Evolutionary conservation across 1,140 invertebrate species (phyloP).

Genomic region (Drosophila leontia): DNA sequence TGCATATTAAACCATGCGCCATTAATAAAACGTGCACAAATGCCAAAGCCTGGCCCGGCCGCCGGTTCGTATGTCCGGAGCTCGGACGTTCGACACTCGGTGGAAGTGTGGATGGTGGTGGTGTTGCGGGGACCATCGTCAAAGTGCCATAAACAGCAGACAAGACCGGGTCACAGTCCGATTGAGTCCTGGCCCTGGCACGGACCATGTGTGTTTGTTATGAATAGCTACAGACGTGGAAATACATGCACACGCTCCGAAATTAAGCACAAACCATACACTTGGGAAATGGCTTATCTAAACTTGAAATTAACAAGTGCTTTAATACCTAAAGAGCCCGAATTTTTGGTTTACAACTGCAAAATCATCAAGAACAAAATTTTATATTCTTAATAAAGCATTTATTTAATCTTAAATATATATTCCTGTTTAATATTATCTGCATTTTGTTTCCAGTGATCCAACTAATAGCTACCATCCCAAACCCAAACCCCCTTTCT

Average conservation of each 20-base stretch:
- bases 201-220: constrained; percentile 48
- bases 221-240: constrained; percentile 67
- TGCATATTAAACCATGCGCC: constrained; percentile 58
- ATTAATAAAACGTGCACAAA: constrained; percentile 76
- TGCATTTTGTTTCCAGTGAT: constrained; percentile 9
- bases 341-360: not conserved
- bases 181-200: constrained; percentile 38
- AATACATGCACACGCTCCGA: constrained; percentile 44
- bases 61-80: not conserved
- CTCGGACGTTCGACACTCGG: constrained; percentile 2
- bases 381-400: too few species aligned
- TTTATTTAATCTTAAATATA: not conserved
- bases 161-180: constrained; percentile 38
- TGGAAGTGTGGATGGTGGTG: not conserved
- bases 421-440: too few species aligned
- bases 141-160: constrained; percentile 57
- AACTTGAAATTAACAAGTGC: not conserved
- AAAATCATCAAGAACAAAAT: not conserved
- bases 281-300: not conserved
- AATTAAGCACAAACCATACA: constrained; percentile 36
- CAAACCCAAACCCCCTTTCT: not conserved
- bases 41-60: constrained; percentile 43
- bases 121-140: constrained; percentile 25
- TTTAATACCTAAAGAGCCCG: not conserved
- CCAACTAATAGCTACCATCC: constrained; percentile 8